Conservation (phyloP, 1,140 invertebrate genomes). For the Carcinoscorpius rotundicauda region DNA sequence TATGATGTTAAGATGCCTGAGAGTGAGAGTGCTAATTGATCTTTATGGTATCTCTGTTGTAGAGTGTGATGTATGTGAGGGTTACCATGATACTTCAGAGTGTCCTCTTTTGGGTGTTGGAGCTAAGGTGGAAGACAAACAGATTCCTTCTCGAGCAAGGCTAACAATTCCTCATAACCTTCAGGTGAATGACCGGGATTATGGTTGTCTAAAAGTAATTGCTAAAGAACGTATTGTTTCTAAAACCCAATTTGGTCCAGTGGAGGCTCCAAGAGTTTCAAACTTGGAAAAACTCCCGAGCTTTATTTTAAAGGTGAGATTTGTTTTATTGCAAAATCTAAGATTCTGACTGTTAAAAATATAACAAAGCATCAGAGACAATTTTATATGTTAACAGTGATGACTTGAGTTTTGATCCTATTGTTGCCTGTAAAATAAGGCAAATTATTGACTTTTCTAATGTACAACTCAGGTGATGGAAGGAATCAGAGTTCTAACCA, state of each 20-base stretch:
- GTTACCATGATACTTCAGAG: neutral
- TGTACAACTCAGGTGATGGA: neutral
- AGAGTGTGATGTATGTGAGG: neutral
- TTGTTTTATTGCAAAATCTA: too few relatives aligned
- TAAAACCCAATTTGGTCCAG: neutral
- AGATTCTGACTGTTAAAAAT: neutral
- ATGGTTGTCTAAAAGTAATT: neutral
- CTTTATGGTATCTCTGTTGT: neutral
- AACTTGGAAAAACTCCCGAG: neutral
- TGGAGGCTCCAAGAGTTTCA: neutral
- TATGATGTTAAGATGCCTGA: too few relatives aligned
- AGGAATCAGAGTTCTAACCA: too few relatives aligned
- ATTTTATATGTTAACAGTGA: neutral
- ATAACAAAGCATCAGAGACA: neutral
- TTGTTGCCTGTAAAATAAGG: neutral
- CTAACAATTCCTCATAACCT: neutral
- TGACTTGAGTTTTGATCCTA: neutral
- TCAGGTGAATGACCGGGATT: neutral
- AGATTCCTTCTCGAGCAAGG: neutral
- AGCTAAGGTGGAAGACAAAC: neutral
- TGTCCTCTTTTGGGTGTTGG: neutral
- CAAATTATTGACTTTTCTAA: neutral
- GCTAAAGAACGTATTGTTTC: neutral
- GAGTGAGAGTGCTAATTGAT: too few relatives aligned
- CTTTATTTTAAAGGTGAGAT: neutral